These are phyloP conservation scores for Apteryx owenii DNA, from an alignment of 2,113 vertebrate species.

Conservation along the genomic window DNA sequence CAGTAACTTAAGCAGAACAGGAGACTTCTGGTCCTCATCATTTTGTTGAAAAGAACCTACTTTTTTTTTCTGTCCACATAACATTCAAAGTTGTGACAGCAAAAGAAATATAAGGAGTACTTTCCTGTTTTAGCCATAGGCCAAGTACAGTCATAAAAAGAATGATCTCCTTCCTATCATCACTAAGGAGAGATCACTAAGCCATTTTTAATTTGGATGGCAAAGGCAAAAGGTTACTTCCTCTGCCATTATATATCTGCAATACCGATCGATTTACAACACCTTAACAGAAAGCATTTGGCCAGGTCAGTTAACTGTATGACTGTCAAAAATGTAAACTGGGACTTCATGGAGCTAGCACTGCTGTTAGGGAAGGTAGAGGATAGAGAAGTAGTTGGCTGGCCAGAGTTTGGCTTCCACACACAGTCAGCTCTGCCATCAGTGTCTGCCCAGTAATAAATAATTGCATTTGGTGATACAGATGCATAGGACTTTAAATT, in stretches of 20 bases:
- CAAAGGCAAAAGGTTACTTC: constrained; percentile 21
- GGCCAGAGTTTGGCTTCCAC: background rate
- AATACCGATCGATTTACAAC: background rate
- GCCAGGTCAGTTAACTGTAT: background rate
- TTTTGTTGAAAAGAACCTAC: background rate
- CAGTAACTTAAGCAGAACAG: background rate
- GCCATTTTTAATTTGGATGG: constrained; percentile 38
- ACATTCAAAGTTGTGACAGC: background rate
- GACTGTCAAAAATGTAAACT: background rate
- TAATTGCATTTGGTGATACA: background rate
- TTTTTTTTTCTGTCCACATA: background rate
- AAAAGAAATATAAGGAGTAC: background rate
- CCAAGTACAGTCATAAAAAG: background rate
- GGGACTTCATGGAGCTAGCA: background rate
- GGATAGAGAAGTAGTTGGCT: background rate
- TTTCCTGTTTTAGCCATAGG: background rate
- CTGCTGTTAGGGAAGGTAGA: background rate
- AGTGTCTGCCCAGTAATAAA: background rate
- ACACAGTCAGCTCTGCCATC: background rate
- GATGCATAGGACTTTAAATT: background rate
- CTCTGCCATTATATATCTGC: background rate
- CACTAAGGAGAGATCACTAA: background rate
- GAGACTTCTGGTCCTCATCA: background rate
- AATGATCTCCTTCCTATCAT: background rate
- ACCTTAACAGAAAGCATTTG: constrained; percentile 5